Evolutionary conservation across 2,888 invertebrate species (phyloP).

Genomic region (Panzeria rudis): DNA sequence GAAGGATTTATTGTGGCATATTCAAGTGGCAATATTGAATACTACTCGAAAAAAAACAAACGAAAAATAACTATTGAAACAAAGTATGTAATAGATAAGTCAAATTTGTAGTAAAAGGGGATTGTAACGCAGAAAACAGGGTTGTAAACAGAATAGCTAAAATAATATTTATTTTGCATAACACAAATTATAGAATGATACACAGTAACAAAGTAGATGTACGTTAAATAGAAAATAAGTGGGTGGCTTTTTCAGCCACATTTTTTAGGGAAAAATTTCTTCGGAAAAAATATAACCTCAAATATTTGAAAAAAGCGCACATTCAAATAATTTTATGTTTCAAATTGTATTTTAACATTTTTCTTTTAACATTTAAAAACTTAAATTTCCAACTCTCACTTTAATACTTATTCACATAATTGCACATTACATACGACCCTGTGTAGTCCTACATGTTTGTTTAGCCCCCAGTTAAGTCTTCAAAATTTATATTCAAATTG

Average conservation of each 20-base stretch:
- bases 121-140: neutral
- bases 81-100: neutral
- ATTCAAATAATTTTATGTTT: too few relatives aligned
- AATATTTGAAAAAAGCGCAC: too few relatives aligned
- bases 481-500: neutral
- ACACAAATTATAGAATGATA: neutral
- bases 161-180: neutral
- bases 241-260: neutral
- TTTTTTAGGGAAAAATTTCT: too few relatives aligned
- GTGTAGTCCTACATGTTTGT: neutral
- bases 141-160: neutral
- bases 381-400: neutral
- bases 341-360: neutral
- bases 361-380: neutral
- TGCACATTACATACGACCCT: neutral
- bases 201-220: neutral
- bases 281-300: too few relatives aligned
- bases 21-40: slow-evolving; percentile 20
- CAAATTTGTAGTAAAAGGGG: neutral
- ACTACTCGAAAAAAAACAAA: neutral
- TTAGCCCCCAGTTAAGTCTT: neutral
- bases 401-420: neutral
- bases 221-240: neutral
- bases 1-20: slow-evolving; percentile 27
- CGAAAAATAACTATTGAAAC: neutral